Evolutionary conservation across 2,888 invertebrate species (phyloP).

Genomic region (Noctua fimbriata): DNA sequence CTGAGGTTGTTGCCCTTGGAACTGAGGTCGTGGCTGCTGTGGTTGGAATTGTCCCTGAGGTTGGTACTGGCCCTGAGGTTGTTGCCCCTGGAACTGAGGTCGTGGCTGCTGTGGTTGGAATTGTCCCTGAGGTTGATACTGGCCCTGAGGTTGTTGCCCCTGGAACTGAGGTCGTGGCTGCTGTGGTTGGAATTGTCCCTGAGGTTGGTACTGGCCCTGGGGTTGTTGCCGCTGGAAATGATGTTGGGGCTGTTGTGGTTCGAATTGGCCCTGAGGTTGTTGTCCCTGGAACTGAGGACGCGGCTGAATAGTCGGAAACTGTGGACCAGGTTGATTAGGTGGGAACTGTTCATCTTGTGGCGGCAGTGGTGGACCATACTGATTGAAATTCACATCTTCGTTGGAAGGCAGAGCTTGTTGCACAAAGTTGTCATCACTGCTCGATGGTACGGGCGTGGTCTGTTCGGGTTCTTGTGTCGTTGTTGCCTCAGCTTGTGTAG

Average conservation of each 20-base stretch:
- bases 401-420: slow-evolving; percentile 82
- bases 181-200: slow-evolving; percentile 7
- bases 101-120: slow-evolving; percentile 41
- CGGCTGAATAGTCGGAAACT: slow-evolving; percentile 52
- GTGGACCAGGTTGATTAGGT: slow-evolving; percentile 56
- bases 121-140: no score
- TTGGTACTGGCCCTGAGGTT: slow-evolving; percentile 29
- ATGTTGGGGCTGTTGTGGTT: slow-evolving; percentile 33
- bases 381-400: slow-evolving; percentile 80
- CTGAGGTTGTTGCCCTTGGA: slow-evolving; percentile 35
- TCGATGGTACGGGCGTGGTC: slow-evolving; percentile 80
- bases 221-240: slow-evolving; percentile 36
- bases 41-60: slow-evolving; percentile 3
- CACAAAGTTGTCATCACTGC: slow-evolving; percentile 81
- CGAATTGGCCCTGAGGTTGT: slow-evolving; percentile 34
- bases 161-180: slow-evolving; percentile 42
- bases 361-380: slow-evolving; percentile 71
- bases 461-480: slow-evolving; percentile 75
- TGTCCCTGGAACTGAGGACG: slow-evolving; percentile 46
- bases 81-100: slow-evolving; percentile 43
- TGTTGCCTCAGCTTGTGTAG: slow-evolving; percentile 74
- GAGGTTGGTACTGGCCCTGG: slow-evolving; percentile 40
- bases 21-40: slow-evolving; percentile 47
- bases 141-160: background rate
- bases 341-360: slow-evolving; percentile 46